phyloP scores from a whole-genome alignment of 2,888 invertebrate genomes.

The Amphipoea oculea region DNA sequence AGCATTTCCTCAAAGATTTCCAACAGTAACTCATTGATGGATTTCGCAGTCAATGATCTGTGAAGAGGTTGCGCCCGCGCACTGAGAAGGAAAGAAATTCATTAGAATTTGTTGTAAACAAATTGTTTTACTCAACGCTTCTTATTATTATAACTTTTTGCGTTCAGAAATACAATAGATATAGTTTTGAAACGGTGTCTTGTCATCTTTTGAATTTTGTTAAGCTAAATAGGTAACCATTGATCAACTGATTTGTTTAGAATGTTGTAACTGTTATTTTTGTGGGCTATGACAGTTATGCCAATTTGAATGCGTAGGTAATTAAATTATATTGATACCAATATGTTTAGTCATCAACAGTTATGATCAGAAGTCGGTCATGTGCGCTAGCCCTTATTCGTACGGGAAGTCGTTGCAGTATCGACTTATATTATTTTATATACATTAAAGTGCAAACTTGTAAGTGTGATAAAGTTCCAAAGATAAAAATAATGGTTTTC shows the following conservation, averaged over 20 bases:
- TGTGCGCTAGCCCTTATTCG: not conserved
- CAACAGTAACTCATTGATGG: conserved; percentile 48
- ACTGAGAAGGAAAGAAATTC: conserved; percentile 53
- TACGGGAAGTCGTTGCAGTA: conserved; percentile 15
- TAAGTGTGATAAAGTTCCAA: not conserved
- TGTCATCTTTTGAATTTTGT: not conserved
- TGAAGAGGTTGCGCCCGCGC: conserved; percentile 48
- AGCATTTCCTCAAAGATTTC: conserved; percentile 48
- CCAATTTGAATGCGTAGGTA: conserved; percentile 7
- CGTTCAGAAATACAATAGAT: conserved; percentile 18
- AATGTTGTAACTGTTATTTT: conserved; percentile 6
- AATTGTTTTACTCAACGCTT: conserved; percentile 46
- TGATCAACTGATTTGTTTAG: conserved; percentile 22
- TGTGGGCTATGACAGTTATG: conserved; percentile 12
- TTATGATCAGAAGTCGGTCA: conserved; percentile 27
- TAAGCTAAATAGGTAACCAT: not conserved
- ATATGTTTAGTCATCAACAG: conserved; percentile 17
- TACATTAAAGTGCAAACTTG: not conserved
- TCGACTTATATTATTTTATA: not conserved
- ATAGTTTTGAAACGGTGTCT: conserved; percentile 31
- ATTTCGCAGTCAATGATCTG: conserved; percentile 59
- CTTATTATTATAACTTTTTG: conserved; percentile 35
- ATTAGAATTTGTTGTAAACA: conserved; percentile 51
- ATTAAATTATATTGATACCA: not conserved
- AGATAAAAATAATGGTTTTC: not conserved